Evolutionary conservation across 2,113 vertebrate species (phyloP), one percentile per base, ranked within the genome.

Genomic region (Mastomys coucha): DNA sequence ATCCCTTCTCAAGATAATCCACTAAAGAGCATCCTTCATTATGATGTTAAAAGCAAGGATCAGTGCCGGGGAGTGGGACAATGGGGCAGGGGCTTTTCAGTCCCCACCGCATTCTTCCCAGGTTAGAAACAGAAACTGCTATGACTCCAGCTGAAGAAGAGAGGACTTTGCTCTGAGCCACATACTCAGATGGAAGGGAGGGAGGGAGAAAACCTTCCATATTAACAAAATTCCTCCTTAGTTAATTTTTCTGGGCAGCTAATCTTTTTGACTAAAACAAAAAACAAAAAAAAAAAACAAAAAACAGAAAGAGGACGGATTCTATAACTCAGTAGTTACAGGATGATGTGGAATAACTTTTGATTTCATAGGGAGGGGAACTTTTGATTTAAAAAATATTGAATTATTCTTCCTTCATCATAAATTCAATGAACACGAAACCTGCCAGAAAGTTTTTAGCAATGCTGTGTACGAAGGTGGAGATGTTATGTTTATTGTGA

Each of bases 1-100:
- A 99, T 99, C 99, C 99, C 98, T 99, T 99, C 99, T 99, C 99
- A 98, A 99, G 99, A 99, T 99, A 99, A 99, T 99, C 99, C 99
- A 99, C 98, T 99, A 99, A 99, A 99, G 98, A 99, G 98, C 99
- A 99, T 98, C 99, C 98, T 99, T 99, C 99, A 99, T 99, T 99
- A 99, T 99, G 99, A 99, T 99, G 99, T 99, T 99, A 99, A 99
- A 99, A 99, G 99, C 98, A 98, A 98, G 99, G 98, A 98, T 99
- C 99, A 99, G 98, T 98, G 99, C 98, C 96, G 94, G 97, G 98
- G 98, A 98, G 98, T 96, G 97, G 98, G 98, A 99, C 99, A 99
- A 99, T 99, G 98, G 98, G 98, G 97, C 97, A 97, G 98, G 98
- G 98, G 98, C 98, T 99, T 99, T 99, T 98, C 98, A 98, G 98